phyloP scores from a whole-genome alignment of 2,113 vertebrate species.

The Centropus bengalensis region DNA sequence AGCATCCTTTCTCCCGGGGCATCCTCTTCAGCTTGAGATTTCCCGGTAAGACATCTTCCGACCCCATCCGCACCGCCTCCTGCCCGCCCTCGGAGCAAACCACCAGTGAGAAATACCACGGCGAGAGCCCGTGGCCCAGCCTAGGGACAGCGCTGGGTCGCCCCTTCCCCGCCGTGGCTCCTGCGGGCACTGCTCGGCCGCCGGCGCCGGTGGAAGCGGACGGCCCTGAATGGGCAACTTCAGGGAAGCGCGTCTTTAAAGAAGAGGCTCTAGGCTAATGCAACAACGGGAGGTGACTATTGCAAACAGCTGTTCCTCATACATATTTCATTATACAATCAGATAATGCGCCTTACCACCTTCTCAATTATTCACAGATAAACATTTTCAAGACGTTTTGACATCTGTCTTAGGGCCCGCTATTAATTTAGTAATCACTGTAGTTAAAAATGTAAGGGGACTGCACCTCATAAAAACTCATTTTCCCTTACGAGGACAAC shows the following conservation, averaged over 20 bases:
- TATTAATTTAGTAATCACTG: conserved; percentile 86
- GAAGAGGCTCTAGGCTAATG: conserved; percentile 68
- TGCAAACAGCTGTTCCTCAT: conserved; percentile 92
- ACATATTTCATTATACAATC: conserved; percentile 91
- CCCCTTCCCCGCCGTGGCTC: not conserved
- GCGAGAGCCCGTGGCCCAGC: not conserved
- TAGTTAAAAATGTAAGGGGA: conserved; percentile 85
- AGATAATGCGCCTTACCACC: conserved; percentile 88
- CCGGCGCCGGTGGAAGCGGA: not conserved
- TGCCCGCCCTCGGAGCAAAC: not conserved
- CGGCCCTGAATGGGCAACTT: conserved; percentile 17
- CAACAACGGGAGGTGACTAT: conserved; percentile 75
- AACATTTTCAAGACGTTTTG: conserved; percentile 93
- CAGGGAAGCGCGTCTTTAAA: conserved; percentile 36
- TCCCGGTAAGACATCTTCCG: not conserved
- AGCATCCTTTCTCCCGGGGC: not conserved
- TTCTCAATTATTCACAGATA: conserved; percentile 90
- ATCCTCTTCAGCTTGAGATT: not conserved
- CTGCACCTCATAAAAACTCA: conserved; percentile 63
- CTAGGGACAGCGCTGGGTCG: not conserved
- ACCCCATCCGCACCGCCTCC: not conserved
- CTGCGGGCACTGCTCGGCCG: not conserved
- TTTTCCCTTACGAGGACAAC: not conserved
- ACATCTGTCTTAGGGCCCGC: conserved; percentile 89
- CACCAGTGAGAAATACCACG: not conserved